A percentile compares a stretch with the other conserved stretches of the same genome.
Conservation (phyloP, 2,888 invertebrate species). For the Agrenia bidenticulata region DNA sequence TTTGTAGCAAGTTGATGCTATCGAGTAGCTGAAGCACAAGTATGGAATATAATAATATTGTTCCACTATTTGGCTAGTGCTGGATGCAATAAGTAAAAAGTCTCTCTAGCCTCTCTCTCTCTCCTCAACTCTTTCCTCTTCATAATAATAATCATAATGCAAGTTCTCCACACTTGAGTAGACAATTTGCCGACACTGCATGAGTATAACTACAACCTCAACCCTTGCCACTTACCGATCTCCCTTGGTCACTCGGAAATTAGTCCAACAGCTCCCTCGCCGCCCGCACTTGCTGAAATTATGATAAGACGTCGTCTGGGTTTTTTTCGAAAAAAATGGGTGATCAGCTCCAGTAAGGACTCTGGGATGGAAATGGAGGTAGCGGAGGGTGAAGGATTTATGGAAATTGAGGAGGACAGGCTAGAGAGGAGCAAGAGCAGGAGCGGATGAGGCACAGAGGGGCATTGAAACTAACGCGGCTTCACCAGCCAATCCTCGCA, state of each 20-base stretch:
- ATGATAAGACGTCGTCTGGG: too few relatives aligned
- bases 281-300: too few relatives aligned
- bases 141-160: not conserved
- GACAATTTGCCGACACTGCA: slow-evolving; percentile 38
- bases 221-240: too few relatives aligned
- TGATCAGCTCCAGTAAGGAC: not conserved
- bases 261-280: too few relatives aligned
- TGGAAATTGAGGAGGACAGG: slow-evolving; percentile 20
- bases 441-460: slow-evolving; percentile 1
- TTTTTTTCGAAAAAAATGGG: too few relatives aligned
- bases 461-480: slow-evolving; percentile 22
- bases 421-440: not conserved
- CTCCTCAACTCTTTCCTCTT: slow-evolving; percentile 1
- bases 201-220: slow-evolving; percentile 14
- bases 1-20: too few relatives aligned
- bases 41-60: too few relatives aligned
- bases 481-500: not conserved
- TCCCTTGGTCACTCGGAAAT: too few relatives aligned
- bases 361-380: slow-evolving; percentile 1
- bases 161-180: slow-evolving; percentile 26
- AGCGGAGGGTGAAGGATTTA: slow-evolving; percentile 28
- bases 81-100: too few relatives aligned
- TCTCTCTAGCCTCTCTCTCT: too few relatives aligned
- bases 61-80: too few relatives aligned
- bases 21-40: too few relatives aligned